These are phyloP conservation scores for Tridacna gigas DNA, from an alignment of 2,888 invertebrate genomes.

Conservation along the genomic window DNA sequence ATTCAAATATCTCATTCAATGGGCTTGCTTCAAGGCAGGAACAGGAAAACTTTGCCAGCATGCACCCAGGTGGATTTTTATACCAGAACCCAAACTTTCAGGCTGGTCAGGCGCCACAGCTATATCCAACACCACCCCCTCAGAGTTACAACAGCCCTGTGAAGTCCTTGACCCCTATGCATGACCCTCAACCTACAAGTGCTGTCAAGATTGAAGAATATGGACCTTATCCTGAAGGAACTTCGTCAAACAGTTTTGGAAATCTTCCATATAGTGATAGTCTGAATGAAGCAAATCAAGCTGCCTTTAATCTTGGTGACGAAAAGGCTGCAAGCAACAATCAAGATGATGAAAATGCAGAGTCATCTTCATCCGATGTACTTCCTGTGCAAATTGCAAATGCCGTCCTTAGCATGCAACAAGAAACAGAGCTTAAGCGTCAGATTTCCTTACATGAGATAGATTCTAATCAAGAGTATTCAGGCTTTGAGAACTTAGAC, in stretches of 20 bases:
- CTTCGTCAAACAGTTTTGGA: neutral
- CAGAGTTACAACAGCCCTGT: constrained; percentile 53
- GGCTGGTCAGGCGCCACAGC: constrained; percentile 34
- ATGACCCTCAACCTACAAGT: neutral
- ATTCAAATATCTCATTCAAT: constrained; percentile 39
- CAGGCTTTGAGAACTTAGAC: neutral
- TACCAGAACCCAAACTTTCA: constrained; percentile 42
- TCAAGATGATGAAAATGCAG: neutral
- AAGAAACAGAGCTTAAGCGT: constrained; percentile 33
- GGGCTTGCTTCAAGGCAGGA: constrained; percentile 35
- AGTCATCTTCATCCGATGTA: constrained; percentile 29
- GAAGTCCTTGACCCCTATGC: constrained; percentile 24
- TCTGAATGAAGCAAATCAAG: neutral
- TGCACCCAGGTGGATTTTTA: constrained; percentile 50
- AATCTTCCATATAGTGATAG: neutral
- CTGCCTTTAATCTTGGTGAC: neutral
- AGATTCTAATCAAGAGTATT: neutral
- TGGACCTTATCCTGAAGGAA: neutral
- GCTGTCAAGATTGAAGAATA: neutral
- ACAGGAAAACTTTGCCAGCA: constrained; percentile 51
- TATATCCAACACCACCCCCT: constrained; percentile 55
- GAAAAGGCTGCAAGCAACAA: neutral
- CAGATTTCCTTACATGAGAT: constrained; percentile 9
- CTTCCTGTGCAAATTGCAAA: constrained; percentile 50
- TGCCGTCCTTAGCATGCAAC: constrained; percentile 53